phyloP scores from a whole-genome alignment of 2,797 vertebrate genomes.

The Lagothrix lagotricha region DNA sequence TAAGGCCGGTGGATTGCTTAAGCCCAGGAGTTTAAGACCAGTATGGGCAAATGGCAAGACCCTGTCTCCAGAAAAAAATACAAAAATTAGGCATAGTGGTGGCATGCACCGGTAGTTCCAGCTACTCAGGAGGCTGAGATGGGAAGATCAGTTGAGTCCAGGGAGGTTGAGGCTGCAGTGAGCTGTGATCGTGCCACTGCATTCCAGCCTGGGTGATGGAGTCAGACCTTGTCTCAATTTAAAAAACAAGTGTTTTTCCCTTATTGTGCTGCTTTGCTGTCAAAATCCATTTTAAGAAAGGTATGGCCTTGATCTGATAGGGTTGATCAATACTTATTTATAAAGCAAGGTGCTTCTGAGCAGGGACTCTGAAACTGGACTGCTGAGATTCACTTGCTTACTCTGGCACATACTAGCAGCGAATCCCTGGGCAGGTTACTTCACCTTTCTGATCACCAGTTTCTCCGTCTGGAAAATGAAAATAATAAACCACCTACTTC shows the following conservation, averaged over 20 bases:
- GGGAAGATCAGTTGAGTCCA: not conserved
- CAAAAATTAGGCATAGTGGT: not conserved
- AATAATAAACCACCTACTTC: not conserved
- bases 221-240: not conserved
- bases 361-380: not conserved
- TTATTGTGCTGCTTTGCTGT: not conserved
- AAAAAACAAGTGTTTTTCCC: not conserved
- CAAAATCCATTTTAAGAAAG: not conserved
- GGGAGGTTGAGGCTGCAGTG: not conserved
- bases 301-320: not conserved
- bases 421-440: too few species aligned
- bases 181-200: not conserved
- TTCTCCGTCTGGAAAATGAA: not conserved
- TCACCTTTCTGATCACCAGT: not conserved
- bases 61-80: not conserved
- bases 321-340: not conserved
- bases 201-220: not conserved
- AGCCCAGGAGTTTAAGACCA: not conserved
- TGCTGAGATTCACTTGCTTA: rapidly evolving
- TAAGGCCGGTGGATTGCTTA: not conserved
- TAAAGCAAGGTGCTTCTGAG: not conserved
- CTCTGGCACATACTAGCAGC: not conserved
- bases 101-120: not conserved
- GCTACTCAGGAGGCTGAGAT: not conserved
- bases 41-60: not conserved